phyloP scores from a whole-genome alignment of 2,797 vertebrate species.

The Thunnus albacares region DNA sequence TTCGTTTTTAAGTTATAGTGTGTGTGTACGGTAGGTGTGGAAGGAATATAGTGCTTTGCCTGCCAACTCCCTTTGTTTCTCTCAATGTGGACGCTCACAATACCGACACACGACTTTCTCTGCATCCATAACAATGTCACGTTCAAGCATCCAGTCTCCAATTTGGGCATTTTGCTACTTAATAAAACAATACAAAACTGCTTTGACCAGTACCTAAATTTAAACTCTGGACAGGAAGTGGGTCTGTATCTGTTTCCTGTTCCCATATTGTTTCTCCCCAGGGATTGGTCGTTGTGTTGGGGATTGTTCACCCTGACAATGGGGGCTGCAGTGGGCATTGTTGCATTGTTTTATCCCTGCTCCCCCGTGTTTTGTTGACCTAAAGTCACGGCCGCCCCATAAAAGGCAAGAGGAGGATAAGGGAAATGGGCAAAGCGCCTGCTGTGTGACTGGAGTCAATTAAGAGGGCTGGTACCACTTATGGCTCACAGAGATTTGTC shows the following conservation, averaged over 20 bases:
- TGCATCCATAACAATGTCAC: slow-evolving; percentile 64
- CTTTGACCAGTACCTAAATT: slow-evolving; percentile 66
- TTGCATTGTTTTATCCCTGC: slow-evolving; percentile 75
- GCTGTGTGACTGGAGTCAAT: slow-evolving; percentile 52
- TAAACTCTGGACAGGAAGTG: slow-evolving; percentile 81
- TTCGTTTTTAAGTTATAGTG: not conserved
- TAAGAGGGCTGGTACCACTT: slow-evolving; percentile 34
- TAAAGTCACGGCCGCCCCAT: slow-evolving; percentile 58
- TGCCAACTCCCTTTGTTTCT: slow-evolving; percentile 47
- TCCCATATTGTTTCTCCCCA: slow-evolving; percentile 73
- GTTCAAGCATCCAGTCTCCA: slow-evolving; percentile 25
- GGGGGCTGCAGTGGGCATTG: slow-evolving; percentile 75
- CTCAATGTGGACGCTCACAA: slow-evolving; percentile 26
- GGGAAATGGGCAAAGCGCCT: slow-evolving; percentile 38
- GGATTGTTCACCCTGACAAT: slow-evolving; percentile 83
- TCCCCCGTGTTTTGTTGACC: slow-evolving; percentile 48
- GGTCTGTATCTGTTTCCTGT: slow-evolving; percentile 81
- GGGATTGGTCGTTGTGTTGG: slow-evolving; percentile 53
- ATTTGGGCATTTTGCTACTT: slow-evolving; percentile 53
- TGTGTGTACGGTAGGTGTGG: slow-evolving; percentile 6
- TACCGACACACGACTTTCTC: slow-evolving; percentile 38
- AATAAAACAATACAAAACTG: slow-evolving; percentile 41
- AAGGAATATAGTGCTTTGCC: not conserved
- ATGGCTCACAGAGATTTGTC: not conserved
- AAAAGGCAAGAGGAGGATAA: slow-evolving; percentile 56